Percentiles rank a stretch among this genome's conserved stretches.
Evolutionary conservation across 2,888 invertebrate genomes (phyloP).

Genomic region (Branchinecta sandiegonensis): DNA sequence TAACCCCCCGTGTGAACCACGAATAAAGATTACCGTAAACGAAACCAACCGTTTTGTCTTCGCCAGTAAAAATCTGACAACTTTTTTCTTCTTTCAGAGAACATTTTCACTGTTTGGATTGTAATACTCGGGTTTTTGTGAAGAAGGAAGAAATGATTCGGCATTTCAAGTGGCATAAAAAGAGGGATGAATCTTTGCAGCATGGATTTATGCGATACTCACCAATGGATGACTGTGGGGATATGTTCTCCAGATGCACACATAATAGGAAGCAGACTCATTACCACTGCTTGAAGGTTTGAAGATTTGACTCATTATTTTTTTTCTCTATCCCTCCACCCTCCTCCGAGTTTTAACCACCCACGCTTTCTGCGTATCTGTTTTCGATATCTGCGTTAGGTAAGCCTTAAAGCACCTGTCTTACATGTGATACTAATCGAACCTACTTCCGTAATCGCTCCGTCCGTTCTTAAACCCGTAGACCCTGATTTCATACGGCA

Average conservation of each 20-base stretch:
- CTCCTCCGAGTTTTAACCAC: no score
- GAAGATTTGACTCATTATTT: conserved; percentile 16
- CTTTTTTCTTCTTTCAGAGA: conserved; percentile 44
- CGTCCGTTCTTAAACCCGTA: no score
- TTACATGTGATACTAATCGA: no score
- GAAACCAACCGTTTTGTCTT: no score
- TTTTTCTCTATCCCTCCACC: background rate
- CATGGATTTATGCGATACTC: conserved; percentile 91
- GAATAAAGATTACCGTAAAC: no score
- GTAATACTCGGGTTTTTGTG: conserved; percentile 69
- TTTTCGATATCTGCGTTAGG: no score
- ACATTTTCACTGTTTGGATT: conserved; percentile 83
- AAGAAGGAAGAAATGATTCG: conserved; percentile 98
- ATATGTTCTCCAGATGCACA: conserved; percentile 62
- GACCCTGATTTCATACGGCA: no score
- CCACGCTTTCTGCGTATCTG: no score
- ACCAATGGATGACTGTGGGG: conserved; percentile 84
- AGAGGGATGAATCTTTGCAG: conserved; percentile 86
- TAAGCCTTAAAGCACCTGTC: no score
- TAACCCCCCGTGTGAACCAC: no score
- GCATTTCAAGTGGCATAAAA: conserved; percentile 98
- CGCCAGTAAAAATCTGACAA: no score
- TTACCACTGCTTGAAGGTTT: conserved; percentile 86
- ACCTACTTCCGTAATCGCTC: no score
- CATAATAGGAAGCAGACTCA: conserved; percentile 90